These are phyloP conservation scores for Kryptolebias marmoratus DNA, from an alignment of 2,113 vertebrate species.

Conservation along the genomic window DNA sequence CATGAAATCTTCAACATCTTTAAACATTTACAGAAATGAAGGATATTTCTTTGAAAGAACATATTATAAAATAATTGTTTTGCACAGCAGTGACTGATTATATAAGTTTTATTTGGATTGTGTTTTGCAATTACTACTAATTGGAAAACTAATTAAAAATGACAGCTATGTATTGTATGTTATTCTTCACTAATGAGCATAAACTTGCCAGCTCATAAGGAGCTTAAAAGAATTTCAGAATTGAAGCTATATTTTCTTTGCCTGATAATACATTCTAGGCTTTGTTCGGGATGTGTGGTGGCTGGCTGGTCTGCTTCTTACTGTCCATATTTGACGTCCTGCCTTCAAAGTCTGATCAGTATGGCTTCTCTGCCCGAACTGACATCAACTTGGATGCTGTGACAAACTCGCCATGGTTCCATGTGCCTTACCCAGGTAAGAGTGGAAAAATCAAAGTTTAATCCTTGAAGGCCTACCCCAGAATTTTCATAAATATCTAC, in stretches of 20 bases:
- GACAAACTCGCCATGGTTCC: slow-evolving; percentile 79
- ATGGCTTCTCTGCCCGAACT: slow-evolving; percentile 79
- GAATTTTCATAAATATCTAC: too few species aligned
- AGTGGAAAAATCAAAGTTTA: neutral
- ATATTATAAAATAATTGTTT: too few species aligned
- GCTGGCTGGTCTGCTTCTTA: slow-evolving; percentile 82
- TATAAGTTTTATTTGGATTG: too few species aligned
- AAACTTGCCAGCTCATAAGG: too few species aligned
- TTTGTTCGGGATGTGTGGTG: slow-evolving; percentile 83
- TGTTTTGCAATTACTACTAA: too few species aligned
- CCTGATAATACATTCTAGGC: slow-evolving; percentile 66
- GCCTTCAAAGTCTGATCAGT: slow-evolving; percentile 72
- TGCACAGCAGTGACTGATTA: too few species aligned
- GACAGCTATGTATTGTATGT: too few species aligned
- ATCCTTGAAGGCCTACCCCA: neutral
- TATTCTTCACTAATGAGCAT: too few species aligned
- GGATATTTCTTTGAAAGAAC: too few species aligned
- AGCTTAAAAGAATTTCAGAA: neutral
- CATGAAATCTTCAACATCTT: too few species aligned
- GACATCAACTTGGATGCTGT: slow-evolving; percentile 80
- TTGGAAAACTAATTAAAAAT: too few species aligned
- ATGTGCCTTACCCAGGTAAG: slow-evolving; percentile 82
- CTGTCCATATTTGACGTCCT: slow-evolving; percentile 77
- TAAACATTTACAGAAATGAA: too few species aligned
- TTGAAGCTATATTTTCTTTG: neutral